Percentiles rank a stretch among this genome's conserved stretches.
phyloP scores from a whole-genome alignment of 2,113 vertebrate species.

The Caloenas nicobarica region DNA sequence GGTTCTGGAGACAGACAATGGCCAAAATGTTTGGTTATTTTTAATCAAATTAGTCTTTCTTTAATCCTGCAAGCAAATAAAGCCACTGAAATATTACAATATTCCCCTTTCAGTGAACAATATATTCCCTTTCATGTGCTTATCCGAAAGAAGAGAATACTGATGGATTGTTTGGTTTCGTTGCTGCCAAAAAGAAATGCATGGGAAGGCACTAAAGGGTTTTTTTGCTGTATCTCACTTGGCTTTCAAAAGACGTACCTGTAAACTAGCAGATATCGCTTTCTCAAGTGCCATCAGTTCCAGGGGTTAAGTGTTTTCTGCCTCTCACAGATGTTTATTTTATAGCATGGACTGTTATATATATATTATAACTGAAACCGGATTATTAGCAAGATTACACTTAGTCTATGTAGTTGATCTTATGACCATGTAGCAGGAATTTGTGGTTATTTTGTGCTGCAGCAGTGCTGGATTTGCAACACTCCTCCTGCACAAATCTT shows the following conservation, averaged over 20 bases:
- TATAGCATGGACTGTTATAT: background rate
- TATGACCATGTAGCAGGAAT: background rate
- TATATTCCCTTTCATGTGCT: background rate
- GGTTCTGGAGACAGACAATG: background rate
- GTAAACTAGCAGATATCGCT: background rate
- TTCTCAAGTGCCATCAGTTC: background rate
- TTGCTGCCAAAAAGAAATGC: background rate
- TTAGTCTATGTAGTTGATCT: background rate
- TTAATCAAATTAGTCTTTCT: background rate
- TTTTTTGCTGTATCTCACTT: background rate
- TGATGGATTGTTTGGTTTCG: background rate
- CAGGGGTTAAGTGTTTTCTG: background rate
- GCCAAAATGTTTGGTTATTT: background rate
- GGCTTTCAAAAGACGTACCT: background rate
- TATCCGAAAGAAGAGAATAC: background rate
- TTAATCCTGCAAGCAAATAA: background rate
- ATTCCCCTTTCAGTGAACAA: background rate
- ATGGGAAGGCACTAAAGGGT: background rate
- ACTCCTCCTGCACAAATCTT: background rate
- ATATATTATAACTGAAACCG: background rate
- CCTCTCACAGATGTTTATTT: background rate
- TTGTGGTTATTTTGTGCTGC: background rate
- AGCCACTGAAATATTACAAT: background rate
- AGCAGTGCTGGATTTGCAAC: background rate
- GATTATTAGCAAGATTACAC: background rate